Evolutionary conservation across 1,140 invertebrate genomes (phyloP), one percentile per base, ranked within the genome.

Genomic region (Procambarus virginalis): DNA sequence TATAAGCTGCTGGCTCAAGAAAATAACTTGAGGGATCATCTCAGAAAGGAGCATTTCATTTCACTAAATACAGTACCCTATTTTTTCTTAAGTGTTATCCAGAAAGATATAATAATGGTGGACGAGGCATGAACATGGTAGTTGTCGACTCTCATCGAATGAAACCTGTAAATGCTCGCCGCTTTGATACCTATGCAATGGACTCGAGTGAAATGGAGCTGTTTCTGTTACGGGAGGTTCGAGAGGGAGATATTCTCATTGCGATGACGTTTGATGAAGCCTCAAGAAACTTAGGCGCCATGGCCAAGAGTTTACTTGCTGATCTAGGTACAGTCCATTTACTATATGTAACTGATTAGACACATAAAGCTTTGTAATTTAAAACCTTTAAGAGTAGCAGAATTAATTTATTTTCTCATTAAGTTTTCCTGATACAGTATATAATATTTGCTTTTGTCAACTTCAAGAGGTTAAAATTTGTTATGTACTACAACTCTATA

Each of bases 141-240:
- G 64, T 90, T 2, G 78, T 90, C 55, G 89, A 90, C 45, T 20
- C 83, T 1, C 75, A 75, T 45, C 83, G 77, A 20, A 81, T 90
- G 84, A 84, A 86, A 51, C 82, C 89, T 10, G 83, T 90, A 22
- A 49, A 85, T 48, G 89, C 89, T 3, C 76, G 83, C 10, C 76
- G 77, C n/a, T 90, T 90, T 49, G 89, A 90, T 34, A 90, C 89
- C 8, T 90, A 90, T 60, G 89, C 89, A 45, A 84, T 84, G 60
- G 89, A 90, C 55, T 90, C 89, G 1, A 81, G 83, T 73, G 83
- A 90, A 49, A 78, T 90, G 77, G 89, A 90, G 77, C 6, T 80
- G 58, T 90, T 90, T 68, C 76, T 90, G 2, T 12, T 75, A 60
- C 83, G 81, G 22, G 89, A 90, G 51, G 89, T 90, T 46, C 58